These are phyloP conservation scores for Mus pahari DNA, from an alignment of 2,113 vertebrate genomes.

Conservation along the genomic window DNA sequence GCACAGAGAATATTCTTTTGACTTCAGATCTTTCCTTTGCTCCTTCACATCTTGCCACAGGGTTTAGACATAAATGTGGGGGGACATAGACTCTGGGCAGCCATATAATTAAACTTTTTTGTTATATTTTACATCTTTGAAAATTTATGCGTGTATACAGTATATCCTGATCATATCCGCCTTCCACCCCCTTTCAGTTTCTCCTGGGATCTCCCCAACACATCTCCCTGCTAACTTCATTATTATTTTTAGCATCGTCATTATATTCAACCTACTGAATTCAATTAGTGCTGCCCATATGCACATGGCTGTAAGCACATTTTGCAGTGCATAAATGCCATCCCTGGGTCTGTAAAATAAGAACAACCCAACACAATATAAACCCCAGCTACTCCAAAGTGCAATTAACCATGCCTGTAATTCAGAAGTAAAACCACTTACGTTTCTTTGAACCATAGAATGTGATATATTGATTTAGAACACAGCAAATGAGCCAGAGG, in stretches of 20 bases:
- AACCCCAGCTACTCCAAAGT: not conserved
- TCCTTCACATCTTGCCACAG: no score
- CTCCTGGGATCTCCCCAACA: not conserved
- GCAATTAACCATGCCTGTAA: constrained; percentile 17
- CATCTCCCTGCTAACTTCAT: not conserved
- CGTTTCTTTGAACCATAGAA: constrained; percentile 5
- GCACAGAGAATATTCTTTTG: not conserved
- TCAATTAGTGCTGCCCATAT: not conserved
- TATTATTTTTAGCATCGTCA: not conserved
- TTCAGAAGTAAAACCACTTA: constrained; percentile 52
- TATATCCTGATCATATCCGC: not conserved
- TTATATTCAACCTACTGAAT: not conserved
- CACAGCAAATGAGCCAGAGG: not conserved
- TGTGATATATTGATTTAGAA: not conserved
- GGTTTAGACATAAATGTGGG: not conserved
- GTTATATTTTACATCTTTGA: not conserved
- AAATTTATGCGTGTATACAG: not conserved
- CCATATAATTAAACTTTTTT: not conserved
- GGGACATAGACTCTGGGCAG: not conserved
- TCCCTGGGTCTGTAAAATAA: not conserved
- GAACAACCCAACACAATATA: not conserved
- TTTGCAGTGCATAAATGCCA: not conserved
- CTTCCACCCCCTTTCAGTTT: not conserved
- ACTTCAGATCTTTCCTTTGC: not conserved
- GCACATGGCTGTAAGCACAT: not conserved